Percentiles rank a stretch among this genome's conserved stretches.
phyloP scores from a whole-genome alignment of 2,113 vertebrate species.

The human (Homo sapiens) region DNA sequence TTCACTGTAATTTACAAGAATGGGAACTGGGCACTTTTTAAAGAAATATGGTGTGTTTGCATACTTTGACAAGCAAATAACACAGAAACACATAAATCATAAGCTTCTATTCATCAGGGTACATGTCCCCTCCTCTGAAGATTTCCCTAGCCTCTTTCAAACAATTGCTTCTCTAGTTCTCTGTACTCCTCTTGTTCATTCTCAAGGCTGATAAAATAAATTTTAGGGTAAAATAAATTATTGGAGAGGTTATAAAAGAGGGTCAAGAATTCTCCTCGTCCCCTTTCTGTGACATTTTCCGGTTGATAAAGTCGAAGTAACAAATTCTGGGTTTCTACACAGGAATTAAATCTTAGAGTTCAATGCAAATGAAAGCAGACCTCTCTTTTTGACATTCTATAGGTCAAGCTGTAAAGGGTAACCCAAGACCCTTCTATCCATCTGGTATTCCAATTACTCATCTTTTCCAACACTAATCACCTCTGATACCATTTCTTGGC shows the following conservation, averaged over 20 bases:
- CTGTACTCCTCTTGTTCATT: not conserved
- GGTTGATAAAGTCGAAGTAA: not conserved
- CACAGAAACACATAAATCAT: not conserved
- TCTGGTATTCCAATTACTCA: not conserved
- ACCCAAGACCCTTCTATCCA: not conserved
- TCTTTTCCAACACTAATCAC: not conserved
- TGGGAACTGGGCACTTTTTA: not conserved
- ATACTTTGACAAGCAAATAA: not conserved
- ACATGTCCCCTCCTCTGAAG: not conserved
- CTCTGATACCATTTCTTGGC: not conserved
- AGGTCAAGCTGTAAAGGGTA: not conserved
- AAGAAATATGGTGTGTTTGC: not conserved
- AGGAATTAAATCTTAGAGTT: no score
- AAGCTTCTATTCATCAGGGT: not conserved
- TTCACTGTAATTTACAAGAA: not conserved
- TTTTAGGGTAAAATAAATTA: not conserved
- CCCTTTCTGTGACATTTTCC: not conserved
- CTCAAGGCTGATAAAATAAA: not conserved
- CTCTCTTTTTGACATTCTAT: not conserved
- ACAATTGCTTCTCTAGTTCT: not conserved
- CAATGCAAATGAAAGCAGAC: not conserved
- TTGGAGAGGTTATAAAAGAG: not conserved
- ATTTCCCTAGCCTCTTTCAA: not conserved
- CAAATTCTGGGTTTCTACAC: not conserved
- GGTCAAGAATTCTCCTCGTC: no score